Evolutionary conservation across 1,140 invertebrate genomes (phyloP).

Genomic region (Eriosoma lanigerum): DNA sequence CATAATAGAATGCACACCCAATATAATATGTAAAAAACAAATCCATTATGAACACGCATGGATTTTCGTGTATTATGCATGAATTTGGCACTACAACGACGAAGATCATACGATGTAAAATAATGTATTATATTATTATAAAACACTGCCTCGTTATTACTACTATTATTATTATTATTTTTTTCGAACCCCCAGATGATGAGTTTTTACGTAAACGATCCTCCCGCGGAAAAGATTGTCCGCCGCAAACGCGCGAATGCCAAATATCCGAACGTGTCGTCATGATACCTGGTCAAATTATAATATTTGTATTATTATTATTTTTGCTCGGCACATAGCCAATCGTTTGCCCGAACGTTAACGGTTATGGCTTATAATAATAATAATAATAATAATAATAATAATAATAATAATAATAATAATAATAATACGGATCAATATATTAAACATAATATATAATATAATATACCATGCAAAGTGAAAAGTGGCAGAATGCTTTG

Average conservation of each 20-base stretch:
- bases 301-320: conserved; percentile 1
- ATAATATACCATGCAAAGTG: too few species aligned
- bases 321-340: conserved; percentile 4
- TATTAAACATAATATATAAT: background rate
- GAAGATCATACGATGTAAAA: too few species aligned
- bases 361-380: background rate
- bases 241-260: background rate
- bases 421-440: conserved; percentile 33
- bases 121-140: too few species aligned
- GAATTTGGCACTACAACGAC: too few species aligned
- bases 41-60: background rate
- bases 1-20: background rate
- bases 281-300: background rate
- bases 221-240: background rate
- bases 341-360: conserved; percentile 6
- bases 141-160: too few species aligned
- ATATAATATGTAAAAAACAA: background rate
- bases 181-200: background rate
- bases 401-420: too few species aligned
- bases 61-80: background rate
- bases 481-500: too few species aligned
- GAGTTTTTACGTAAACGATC: background rate
- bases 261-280: conserved; percentile 30
- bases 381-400: too few species aligned
- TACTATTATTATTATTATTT: conserved; percentile 9